Base-by-base conservation (phyloP, 2,113 vertebrate genomes). In the Brienomyrus longianalis region DNA sequence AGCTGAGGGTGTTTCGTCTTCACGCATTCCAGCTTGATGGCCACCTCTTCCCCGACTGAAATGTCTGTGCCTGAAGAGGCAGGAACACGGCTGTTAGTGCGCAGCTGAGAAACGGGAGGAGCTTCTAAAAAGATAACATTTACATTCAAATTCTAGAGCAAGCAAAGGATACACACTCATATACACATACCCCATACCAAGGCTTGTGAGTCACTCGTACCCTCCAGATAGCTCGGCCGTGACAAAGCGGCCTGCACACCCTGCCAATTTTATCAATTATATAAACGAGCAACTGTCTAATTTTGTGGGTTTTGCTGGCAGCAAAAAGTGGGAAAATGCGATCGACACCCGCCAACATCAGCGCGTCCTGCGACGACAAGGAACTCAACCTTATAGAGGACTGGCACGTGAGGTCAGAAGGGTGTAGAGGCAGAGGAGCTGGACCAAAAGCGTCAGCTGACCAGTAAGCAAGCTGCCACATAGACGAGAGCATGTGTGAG, bases 1-100 rank as follows among this genome's bases (percentile, higher is more conserved):
- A 98, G 97, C 91, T 98, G 97, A 93, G 97, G 97, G 92, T 98
- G 97, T 92, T 98, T 98, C 45, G 97, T 98, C 95, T 98, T 98
- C 92, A 98, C 97, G 95, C 97, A 98, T 95, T 98, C 97, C 89
- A 98, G 94, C 93, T 98, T 98, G 95, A 98, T 98, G 92, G 97
- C 97, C 92, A 98, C 97, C 91, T 97, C 97, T 90, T 97, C 97
- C 89, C 96, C 97, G 0, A 97, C 97, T 91, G 97, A 97, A 92
- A 98, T 98, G 91, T 98, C 97, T 45, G 97, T 98, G 92, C 97
- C 97, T 98, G 91, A 80, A 93, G 90, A 35, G 70, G 48, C 3
- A 59, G 23, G 31, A 35, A 35, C 21, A 50, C 23, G 13, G 17
- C 15, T 35, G 88, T n/a, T 47, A 77, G 59, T 1, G 21, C 43